phyloP scores from a whole-genome alignment of 2,888 invertebrate genomes.

The Amaurobius ferox region DNA sequence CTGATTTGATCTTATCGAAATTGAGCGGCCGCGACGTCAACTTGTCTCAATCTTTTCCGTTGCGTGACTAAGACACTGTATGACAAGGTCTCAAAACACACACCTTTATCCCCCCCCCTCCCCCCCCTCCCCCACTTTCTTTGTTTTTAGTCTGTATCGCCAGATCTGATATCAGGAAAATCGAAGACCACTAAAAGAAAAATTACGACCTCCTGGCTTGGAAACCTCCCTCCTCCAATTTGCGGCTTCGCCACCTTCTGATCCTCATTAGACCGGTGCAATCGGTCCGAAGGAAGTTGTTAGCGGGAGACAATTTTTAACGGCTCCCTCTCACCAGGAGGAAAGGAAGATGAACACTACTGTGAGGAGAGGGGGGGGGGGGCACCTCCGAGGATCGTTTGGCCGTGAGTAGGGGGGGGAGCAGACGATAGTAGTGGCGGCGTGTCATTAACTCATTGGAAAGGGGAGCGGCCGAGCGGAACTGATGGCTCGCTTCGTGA shows the following conservation, averaged over 20 bases:
- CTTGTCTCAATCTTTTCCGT: background rate
- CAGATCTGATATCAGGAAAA: slow-evolving; percentile 27
- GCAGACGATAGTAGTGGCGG: slow-evolving; percentile 33
- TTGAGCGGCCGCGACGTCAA: background rate
- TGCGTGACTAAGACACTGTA: background rate
- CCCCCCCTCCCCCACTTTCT: background rate
- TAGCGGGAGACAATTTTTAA: slow-evolving; percentile 70
- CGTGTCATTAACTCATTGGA: slow-evolving; percentile 69
- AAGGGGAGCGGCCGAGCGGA: slow-evolving; percentile 56
- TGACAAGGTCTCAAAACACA: background rate
- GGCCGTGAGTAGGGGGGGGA: background rate
- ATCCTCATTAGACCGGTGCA: slow-evolving; percentile 68
- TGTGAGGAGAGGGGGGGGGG: background rate
- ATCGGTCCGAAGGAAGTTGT: slow-evolving; percentile 63
- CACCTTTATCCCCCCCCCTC: slow-evolving; percentile 14
- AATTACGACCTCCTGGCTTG: slow-evolving; percentile 27
- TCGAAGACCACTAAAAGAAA: slow-evolving; percentile 46
- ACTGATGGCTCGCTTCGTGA: slow-evolving; percentile 68
- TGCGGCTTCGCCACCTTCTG: slow-evolving; percentile 70
- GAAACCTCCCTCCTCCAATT: slow-evolving; percentile 57
- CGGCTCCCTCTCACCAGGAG: slow-evolving; percentile 40
- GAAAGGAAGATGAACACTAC: background rate
- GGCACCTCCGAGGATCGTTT: background rate
- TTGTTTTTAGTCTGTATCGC: background rate
- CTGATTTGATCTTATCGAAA: background rate